A percentile compares a stretch with the other conserved stretches of the same genome.
These are phyloP conservation scores for Agonopterix heracliana DNA, from an alignment of 2,888 invertebrate species.

Conservation along the genomic window DNA sequence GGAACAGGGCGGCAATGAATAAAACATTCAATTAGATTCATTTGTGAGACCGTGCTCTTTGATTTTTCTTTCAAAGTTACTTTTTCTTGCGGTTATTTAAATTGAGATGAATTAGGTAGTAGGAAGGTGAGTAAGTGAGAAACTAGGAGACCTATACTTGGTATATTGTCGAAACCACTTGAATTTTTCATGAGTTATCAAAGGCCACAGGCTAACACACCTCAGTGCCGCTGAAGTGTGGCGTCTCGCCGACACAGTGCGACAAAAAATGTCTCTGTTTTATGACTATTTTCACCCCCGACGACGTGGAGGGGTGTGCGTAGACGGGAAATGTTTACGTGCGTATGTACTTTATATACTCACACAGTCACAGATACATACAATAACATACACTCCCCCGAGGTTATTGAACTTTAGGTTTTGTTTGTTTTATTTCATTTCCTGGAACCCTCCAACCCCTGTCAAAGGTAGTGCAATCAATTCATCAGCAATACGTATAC, in stretches of 20 bases:
- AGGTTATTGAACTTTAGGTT: conserved; percentile 29
- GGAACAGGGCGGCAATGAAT: conserved; percentile 18
- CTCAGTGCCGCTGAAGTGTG: conserved; percentile 23
- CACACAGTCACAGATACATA: conserved; percentile 1
- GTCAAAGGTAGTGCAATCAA: too few relatives aligned
- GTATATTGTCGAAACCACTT: conserved; percentile 42
- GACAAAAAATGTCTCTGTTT: conserved; percentile 39
- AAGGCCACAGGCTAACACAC: conserved; percentile 42
- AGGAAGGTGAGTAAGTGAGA: too few relatives aligned
- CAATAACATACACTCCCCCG: conserved; percentile 8
- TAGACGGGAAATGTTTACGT: conserved; percentile 40
- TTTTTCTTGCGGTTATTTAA: neutral
- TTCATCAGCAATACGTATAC: too few relatives aligned
- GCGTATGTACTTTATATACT: conserved; percentile 7
- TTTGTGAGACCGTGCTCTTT: conserved; percentile 5
- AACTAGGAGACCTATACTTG: neutral
- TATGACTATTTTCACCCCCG: conserved; percentile 46
- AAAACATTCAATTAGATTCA: conserved; percentile 22
- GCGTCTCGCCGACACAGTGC: conserved; percentile 25
- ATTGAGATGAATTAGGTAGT: neutral
- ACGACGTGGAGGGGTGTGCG: conserved; percentile 22
- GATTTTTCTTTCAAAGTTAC: neutral
- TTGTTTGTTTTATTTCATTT: neutral
- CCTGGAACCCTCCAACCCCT: too few relatives aligned
- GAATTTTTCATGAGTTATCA: conserved; percentile 67